Evolutionary conservation across 2,113 vertebrate species (phyloP), one percentile per base, ranked within the genome.

Genomic region (Neogobius melanostomus): DNA sequence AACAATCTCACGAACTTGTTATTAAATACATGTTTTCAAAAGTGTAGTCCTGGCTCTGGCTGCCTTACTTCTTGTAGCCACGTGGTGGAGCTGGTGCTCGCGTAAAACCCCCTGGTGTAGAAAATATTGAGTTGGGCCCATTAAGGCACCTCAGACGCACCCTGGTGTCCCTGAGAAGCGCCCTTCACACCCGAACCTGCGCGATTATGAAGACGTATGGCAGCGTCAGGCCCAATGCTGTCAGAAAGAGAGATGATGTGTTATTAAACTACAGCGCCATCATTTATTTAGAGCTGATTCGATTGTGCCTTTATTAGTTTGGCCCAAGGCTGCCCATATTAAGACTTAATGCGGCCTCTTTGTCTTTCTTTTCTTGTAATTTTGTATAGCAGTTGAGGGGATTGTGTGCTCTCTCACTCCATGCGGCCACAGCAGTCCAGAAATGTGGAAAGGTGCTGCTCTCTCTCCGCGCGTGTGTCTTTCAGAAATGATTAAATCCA

Each of bases 211-310:
- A 88, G 84, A 89, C 75, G 17, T 83, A 85, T 83, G 46, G 74
- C 36, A 11, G 46, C 17, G 59, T 79, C 86, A 76, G 14, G 64
- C 71, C 57, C 69, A 84, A 80, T 81, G 63, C 57, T 80, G 78
- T 83, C 90, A 77, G 53, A 0, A 66, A 74, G 21, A 83, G 75
- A 82, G 80, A 70, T 85, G 90, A 89, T 85, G 81, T 87, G 79
- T 92, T 86, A 90, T 91, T 90, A 90, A 93, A 92, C 89, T 85
- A 75, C 50, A 73, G 86, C 80, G 68, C 86, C 85, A 92, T 92
- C 88, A 91, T 90, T 94, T 93, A 94, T 94, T 93, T 92, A 93
- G 86, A 83, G 81, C 80, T 85, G 89, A 94, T 94, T 91, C 90
- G 84, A 91, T 94, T 92, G 90, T 77, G 85, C 71, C 77, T 85